Evolutionary conservation across 1,140 invertebrate species (phyloP), one percentile per base, ranked within the genome.

Genomic region (Caenorhabditis inopinata): DNA sequence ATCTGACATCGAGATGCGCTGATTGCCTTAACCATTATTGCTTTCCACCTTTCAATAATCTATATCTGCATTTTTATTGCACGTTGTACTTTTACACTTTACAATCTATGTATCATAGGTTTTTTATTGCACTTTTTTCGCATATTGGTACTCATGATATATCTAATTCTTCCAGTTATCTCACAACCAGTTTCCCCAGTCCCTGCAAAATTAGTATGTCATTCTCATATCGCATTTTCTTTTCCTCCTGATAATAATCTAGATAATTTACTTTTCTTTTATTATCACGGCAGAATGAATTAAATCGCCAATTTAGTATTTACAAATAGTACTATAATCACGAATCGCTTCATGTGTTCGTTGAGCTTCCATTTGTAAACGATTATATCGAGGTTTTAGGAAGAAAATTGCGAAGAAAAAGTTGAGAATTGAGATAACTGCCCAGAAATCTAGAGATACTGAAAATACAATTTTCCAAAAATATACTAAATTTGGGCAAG

Each of bases 1-100:
- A 0, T 68, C 58, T 1, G 58, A 68, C n/a, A 68, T 68, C n/a
- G 58, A 68, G n/a, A 68, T 68, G 58, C 58, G 58, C 29, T 68
- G 7, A 38, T 21, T 2, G 5, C 38, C n/a, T n/a, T n/a, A 42
- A 42, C 6, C 38, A 42, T 42, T 42, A n/a, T n/a, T 42, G 14
- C 38, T 42, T 42, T 42, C 6, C 38, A 42, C n/a, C n/a, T 32
- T 32, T 32, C 3, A 7, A 32, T 58, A 32, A 3, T 32, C 6
- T 25, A 23, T 7, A 32, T 32, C 35, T n/a, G 25, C 51, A 58
- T 58, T 68, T 68, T 21, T 68, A 68, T 42, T 21, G 58, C 58
- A 68, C 23, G 16, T 58, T 58, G 53, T 58, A 58, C 32, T 68
- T 68, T 68, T n/a, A 16, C 51, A 7, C 49, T 58, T 23, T 32